Conservation (phyloP, 1,140 invertebrate genomes). For the Listronotus oregonensis region DNA sequence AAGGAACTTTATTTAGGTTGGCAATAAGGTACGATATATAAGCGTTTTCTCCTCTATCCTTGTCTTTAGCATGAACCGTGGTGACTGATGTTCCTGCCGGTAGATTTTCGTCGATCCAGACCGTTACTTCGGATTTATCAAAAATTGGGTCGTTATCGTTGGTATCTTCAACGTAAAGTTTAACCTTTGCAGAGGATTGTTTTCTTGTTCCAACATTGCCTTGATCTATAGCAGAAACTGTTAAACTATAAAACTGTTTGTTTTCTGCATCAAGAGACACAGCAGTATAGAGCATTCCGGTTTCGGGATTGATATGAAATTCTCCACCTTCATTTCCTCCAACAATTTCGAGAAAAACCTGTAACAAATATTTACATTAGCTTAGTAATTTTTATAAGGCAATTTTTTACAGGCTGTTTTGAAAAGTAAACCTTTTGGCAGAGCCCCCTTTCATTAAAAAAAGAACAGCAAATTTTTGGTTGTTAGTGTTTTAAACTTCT, state of each 20-base stretch:
- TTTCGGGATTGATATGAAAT: slow-evolving; percentile 84
- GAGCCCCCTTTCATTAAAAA: too few species aligned
- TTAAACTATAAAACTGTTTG: slow-evolving; percentile 87
- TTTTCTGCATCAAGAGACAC: slow-evolving; percentile 85
- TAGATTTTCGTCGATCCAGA: slow-evolving; percentile 84
- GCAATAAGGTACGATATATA: slow-evolving; percentile 93
- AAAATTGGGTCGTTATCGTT: slow-evolving; percentile 94
- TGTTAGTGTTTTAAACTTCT: too few species aligned
- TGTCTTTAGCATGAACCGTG: slow-evolving; percentile 82
- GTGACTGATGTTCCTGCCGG: slow-evolving; percentile 81
- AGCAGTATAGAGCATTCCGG: slow-evolving; percentile 87
- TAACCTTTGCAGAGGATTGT: slow-evolving; percentile 87
- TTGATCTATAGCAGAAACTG: slow-evolving; percentile 88
- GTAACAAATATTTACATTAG: not conserved
- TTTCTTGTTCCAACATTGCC: slow-evolving; percentile 82
- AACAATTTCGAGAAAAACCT: slow-evolving; percentile 82
- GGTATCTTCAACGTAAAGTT: slow-evolving; percentile 83
- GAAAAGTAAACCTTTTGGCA: too few species aligned
- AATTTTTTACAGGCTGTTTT: not conserved
- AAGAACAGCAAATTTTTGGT: too few species aligned
- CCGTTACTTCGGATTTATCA: slow-evolving; percentile 69
- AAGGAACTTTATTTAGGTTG: slow-evolving; percentile 87
- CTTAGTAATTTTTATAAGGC: not conserved
- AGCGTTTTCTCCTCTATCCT: slow-evolving; percentile 91
- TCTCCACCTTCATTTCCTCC: slow-evolving; percentile 89